Percentiles rank a stretch among this genome's conserved stretches.
These are phyloP conservation scores for Eupithecia abbreviata DNA, from an alignment of 2,888 invertebrate genomes.

Conservation along the genomic window DNA sequence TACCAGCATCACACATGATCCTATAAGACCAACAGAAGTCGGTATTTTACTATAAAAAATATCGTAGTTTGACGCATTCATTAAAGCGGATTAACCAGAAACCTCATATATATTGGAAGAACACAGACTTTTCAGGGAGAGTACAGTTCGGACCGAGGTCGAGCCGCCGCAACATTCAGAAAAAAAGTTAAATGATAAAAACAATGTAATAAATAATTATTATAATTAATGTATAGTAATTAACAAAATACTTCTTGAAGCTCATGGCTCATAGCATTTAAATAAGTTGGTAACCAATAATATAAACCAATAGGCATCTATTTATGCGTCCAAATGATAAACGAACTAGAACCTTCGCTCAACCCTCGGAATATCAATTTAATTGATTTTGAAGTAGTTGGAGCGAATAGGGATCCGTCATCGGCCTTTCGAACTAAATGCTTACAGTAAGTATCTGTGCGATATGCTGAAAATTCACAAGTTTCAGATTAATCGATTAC, in stretches of 20 bases:
- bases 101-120: too few species aligned
- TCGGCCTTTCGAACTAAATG: slow-evolving; percentile 55
- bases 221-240: neutral
- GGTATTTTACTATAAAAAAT: neutral
- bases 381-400: slow-evolving; percentile 56
- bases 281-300: slow-evolving; percentile 21
- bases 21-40: neutral
- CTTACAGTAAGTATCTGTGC: slow-evolving; percentile 33
- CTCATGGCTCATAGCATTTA: neutral
- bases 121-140: too few species aligned
- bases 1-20: neutral
- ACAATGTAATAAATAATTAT: too few species aligned
- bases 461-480: slow-evolving; percentile 59
- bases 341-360: slow-evolving; percentile 41
- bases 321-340: slow-evolving; percentile 23
- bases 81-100: too few species aligned
- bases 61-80: too few species aligned
- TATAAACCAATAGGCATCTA: slow-evolving; percentile 5
- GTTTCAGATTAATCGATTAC: slow-evolving; percentile 74
- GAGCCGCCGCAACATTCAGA: too few species aligned
- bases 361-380: slow-evolving; percentile 50
- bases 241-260: neutral
- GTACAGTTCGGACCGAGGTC: too few species aligned
- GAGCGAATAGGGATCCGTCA: slow-evolving; percentile 47
- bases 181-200: too few species aligned